Conservation (phyloP, 2,113 vertebrate genomes). For the Amblyopsis rosae region DNA sequence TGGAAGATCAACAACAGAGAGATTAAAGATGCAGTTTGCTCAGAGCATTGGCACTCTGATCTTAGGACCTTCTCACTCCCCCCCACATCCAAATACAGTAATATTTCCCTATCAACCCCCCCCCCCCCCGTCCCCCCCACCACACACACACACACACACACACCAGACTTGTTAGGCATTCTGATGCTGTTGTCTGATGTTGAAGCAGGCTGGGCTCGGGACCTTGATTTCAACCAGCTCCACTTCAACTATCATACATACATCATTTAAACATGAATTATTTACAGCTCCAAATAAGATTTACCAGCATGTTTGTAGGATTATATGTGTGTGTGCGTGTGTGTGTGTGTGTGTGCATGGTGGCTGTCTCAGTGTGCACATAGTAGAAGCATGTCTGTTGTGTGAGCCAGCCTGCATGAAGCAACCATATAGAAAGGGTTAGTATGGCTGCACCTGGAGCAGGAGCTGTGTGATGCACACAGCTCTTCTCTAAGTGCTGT, state of each 20-base stretch:
- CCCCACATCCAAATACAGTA: not conserved
- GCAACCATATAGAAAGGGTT: conserved; percentile 6
- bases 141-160: too few species aligned
- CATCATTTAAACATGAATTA: conserved; percentile 77
- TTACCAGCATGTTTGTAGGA: conserved; percentile 31
- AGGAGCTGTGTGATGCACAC: not conserved
- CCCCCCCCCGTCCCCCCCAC: too few species aligned
- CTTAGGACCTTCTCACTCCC: conserved; percentile 28
- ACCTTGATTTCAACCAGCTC: conserved; percentile 64
- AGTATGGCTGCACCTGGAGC: not conserved
- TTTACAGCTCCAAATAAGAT: conserved; percentile 57
- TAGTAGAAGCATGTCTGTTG: conserved; percentile 9
- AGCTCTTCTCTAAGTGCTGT: not conserved
- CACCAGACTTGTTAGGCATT: conserved; percentile 58
- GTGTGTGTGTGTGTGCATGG: conserved; percentile 3
- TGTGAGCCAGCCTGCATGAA: conserved; percentile 13
- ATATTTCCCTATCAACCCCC: conserved; percentile 6
- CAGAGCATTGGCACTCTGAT: conserved; percentile 49
- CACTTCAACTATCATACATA: conserved; percentile 39
- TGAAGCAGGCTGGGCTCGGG: conserved; percentile 32
- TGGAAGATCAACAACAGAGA: conserved; percentile 45
- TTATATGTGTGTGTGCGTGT: conserved; percentile 12
- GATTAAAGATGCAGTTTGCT: conserved; percentile 70
- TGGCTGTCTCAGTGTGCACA: conserved; percentile 11
- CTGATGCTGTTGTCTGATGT: conserved; percentile 31